These are phyloP conservation scores for Crotalus horridus DNA, from an alignment of 2,113 vertebrate species.

Conservation along the genomic window DNA sequence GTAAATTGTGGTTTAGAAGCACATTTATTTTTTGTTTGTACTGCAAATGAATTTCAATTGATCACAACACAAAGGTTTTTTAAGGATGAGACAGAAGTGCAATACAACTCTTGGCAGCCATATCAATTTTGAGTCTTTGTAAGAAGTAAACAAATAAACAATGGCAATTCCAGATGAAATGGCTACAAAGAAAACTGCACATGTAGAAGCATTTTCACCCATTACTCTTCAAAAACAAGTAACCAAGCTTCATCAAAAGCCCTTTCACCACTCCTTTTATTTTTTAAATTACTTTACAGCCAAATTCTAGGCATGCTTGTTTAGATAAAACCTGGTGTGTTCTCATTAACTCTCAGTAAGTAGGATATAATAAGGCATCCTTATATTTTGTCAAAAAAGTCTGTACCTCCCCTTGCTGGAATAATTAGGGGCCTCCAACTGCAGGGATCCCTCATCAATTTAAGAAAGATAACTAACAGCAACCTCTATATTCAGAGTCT, in stretches of 20 bases:
- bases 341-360: background rate
- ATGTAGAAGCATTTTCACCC: background rate
- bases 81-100: background rate
- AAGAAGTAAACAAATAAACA: background rate
- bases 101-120: background rate
- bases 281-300: background rate
- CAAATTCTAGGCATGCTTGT: background rate
- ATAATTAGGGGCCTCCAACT: background rate
- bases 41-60: background rate
- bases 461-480: background rate
- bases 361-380: background rate
- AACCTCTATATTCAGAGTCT: background rate
- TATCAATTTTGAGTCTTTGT: background rate
- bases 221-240: background rate
- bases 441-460: background rate
- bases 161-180: background rate
- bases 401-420: background rate
- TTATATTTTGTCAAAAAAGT: background rate
- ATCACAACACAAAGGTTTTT: background rate
- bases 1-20: background rate
- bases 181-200: background rate
- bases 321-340: background rate
- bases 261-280: background rate
- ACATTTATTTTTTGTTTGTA: background rate
- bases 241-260: background rate